A percentile compares a stretch with the other conserved stretches of the same genome.
phyloP scores from a whole-genome alignment of 2,113 vertebrate genomes.

The Orthochromis malagaraziensis region DNA sequence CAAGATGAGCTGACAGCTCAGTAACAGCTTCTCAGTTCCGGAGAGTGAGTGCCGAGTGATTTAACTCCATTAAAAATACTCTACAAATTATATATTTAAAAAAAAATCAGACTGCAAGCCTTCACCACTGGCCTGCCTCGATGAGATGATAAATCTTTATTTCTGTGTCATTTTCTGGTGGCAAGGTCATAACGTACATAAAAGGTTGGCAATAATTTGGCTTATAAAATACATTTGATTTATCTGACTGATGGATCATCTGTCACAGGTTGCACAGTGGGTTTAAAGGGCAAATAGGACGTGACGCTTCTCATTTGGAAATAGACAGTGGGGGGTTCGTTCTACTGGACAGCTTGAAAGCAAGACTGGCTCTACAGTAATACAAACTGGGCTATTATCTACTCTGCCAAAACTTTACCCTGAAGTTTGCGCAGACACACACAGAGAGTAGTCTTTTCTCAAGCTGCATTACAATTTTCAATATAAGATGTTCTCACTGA shows the following conservation, averaged over 20 bases:
- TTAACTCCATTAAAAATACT: background rate
- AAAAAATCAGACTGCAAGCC: background rate
- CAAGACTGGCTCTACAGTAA: background rate
- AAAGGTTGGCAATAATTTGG: background rate
- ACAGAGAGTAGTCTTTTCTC: background rate
- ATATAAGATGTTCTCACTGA: background rate
- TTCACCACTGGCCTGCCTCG: background rate
- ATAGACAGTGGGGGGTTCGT: background rate
- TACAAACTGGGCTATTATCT: conserved; percentile 1
- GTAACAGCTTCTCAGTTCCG: background rate
- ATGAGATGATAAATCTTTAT: background rate
- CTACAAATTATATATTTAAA: background rate
- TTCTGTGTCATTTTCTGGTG: background rate
- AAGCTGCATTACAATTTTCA: background rate
- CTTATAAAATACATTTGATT: background rate
- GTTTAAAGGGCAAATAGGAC: background rate
- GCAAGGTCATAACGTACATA: background rate
- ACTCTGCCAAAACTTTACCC: background rate
- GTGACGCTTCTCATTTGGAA: background rate
- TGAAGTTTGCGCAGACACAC: background rate
- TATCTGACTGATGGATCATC: background rate
- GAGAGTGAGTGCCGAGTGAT: background rate
- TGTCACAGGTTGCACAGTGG: background rate
- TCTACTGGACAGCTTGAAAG: background rate
- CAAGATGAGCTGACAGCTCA: background rate